These are phyloP conservation scores for Takifugu bimaculatus DNA, from an alignment of 2,113 vertebrate genomes.

Conservation along the genomic window DNA sequence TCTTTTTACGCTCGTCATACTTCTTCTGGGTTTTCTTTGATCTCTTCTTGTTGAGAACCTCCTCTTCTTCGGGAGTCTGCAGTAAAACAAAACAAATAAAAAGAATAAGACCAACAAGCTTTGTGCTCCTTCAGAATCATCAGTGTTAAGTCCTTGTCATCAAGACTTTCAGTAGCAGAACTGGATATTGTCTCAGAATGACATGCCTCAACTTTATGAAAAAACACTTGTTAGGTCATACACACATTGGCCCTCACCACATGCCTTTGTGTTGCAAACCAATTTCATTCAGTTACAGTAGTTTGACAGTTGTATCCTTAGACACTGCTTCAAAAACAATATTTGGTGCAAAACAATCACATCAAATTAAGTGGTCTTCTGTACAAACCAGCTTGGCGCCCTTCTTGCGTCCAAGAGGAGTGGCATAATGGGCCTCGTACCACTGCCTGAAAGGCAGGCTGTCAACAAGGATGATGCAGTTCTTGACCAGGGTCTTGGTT, in stretches of 20 bases:
- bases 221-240: too few species aligned
- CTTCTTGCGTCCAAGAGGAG: constrained; percentile 96
- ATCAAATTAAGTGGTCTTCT: neutral
- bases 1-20: constrained; percentile 90
- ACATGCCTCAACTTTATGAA: constrained; percentile 20
- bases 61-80: constrained; percentile 95
- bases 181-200: constrained; percentile 87
- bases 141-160: constrained; percentile 63
- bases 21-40: constrained; percentile 99
- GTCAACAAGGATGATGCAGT: constrained; percentile 92
- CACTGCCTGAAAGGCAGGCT: constrained; percentile 96
- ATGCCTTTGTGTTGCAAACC: too few species aligned
- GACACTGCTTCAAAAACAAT: too few species aligned
- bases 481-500: constrained; percentile 98
- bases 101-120: neutral
- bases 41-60: constrained; percentile 94
- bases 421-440: constrained; percentile 93
- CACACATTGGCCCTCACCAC: too few species aligned
- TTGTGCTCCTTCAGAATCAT: neutral
- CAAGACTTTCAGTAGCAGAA: constrained; percentile 88
- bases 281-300: too few species aligned
- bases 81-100: neutral
- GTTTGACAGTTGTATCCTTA: too few species aligned
- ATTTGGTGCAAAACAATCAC: too few species aligned
- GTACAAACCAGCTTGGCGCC: constrained; percentile 90